These are phyloP conservation scores for Rostratula benghalensis DNA, from an alignment of 2,113 vertebrate species.

Conservation along the genomic window DNA sequence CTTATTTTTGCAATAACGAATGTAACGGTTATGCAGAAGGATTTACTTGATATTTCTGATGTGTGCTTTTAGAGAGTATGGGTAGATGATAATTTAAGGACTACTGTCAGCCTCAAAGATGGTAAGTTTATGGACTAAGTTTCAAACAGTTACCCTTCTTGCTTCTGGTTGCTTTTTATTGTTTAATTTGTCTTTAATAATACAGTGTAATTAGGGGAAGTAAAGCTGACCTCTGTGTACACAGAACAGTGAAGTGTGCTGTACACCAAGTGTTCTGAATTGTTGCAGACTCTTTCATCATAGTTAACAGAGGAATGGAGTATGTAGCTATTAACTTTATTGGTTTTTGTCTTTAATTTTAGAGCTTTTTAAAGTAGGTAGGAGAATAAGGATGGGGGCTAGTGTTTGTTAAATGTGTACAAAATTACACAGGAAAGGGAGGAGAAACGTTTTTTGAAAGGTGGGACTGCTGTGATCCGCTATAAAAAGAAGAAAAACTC, in stretches of 20 bases:
- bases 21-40: fast-evolving
- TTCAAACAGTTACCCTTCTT: neutral
- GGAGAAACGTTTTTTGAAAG: fast-evolving
- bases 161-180: fast-evolving
- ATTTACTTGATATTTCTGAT: fast-evolving
- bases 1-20: fast-evolving
- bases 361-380: neutral
- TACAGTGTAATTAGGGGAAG: fast-evolving
- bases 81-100: neutral
- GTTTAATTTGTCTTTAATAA: neutral
- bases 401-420: fast-evolving
- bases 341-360: fast-evolving
- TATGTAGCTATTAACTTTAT: neutral
- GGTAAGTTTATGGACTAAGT: fast-evolving
- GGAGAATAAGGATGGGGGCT: neutral
- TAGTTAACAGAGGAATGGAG: fast-evolving
- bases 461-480: fast-evolving
- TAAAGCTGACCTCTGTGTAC: fast-evolving
- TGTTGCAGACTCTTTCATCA: fast-evolving
- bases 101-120: fast-evolving
- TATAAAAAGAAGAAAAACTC: fast-evolving
- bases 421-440: neutral
- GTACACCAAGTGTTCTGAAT: fast-evolving
- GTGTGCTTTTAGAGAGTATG: fast-evolving
- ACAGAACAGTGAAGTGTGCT: fast-evolving